phyloP scores from a whole-genome alignment of 35 echinoderm and acorn worm species.

The Holothuria glaberrima region DNA sequence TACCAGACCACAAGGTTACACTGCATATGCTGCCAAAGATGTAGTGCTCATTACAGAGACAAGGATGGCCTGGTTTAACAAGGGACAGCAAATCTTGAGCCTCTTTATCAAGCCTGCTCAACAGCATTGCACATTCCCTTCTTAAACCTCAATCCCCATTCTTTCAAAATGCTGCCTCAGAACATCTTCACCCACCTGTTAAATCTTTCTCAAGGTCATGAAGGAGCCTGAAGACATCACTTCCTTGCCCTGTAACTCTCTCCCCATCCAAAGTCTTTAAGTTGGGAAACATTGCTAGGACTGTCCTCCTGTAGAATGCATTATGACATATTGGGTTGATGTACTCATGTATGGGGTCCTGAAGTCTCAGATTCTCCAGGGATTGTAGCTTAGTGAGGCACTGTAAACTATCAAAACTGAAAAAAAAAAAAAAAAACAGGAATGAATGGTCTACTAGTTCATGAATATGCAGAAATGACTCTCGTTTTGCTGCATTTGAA shows the following conservation, averaged over 20 bases:
- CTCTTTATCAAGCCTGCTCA: no score
- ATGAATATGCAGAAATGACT: no score
- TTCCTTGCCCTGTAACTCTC: slow-evolving; percentile 72
- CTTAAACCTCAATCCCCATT: no score
- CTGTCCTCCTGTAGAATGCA: slow-evolving; percentile 52
- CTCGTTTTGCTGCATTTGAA: no score
- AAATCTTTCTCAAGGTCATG: slow-evolving; percentile 68
- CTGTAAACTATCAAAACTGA: slow-evolving; percentile 67
- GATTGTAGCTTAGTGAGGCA: slow-evolving; percentile 57
- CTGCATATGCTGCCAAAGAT: no score
- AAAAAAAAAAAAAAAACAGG: neutral
- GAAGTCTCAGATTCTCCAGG: slow-evolving; percentile 61
- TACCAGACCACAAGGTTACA: no score
- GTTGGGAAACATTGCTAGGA: slow-evolving; percentile 67
- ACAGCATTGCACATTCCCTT: no score
- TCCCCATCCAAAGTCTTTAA: slow-evolving; percentile 82
- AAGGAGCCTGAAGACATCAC: slow-evolving; percentile 70
- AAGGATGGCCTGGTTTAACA: no score
- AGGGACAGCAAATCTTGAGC: no score
- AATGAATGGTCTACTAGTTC: no score
- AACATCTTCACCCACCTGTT: slow-evolving; percentile 29
- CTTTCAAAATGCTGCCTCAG: neutral
- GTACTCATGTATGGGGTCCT: slow-evolving; percentile 56
- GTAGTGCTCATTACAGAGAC: no score
- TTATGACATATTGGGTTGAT: slow-evolving; percentile 82